Evolutionary conservation across 2,113 vertebrate genomes (phyloP), one percentile per base, ranked within the genome.

Genomic region (Nycticorax nycticorax): DNA sequence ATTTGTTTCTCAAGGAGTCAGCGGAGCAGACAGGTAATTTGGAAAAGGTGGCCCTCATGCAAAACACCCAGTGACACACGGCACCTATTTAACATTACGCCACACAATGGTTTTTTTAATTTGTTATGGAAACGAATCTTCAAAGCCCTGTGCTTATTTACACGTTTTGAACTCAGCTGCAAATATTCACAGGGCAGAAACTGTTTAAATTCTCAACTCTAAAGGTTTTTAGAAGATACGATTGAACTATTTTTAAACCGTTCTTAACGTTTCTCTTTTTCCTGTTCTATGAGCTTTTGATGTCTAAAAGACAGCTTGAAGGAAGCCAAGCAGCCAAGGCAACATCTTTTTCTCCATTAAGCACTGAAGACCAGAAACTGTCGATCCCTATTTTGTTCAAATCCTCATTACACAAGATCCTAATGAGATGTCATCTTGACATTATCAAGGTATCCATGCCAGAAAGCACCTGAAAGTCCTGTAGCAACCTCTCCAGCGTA

Each of bases 111-210:
- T 66, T 66, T 69, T 66, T 79, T 45, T 5, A 20, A 85, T 74
- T 80, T 88, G 82, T 85, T 74, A 95, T 88, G 92, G 90, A 96
- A 96, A 93, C 88, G 76, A 37, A 85, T 64, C 92, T 85, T 93
- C 92, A 79, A 94, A 94, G 93, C 9, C 91, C 72, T 7, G 0
- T 10, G 75, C 88, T 88, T 93, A 66, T 83, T 80, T 73, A 92
- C 85, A 83, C 52, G 11, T 59, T 56, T 73, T 57, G 52, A 93
- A 55, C 60, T 60, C 94, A 93, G 91, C 88, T 95, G 93, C 83
- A 67, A 52, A 87, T 11, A 56, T 78, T 95, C 92, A 77, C 90
- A 92, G 63, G 68, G 92, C 59, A 94, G 63, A 94, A 91, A 90
- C 71, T 3, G 16, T 41, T 81, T 27, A 0, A 93, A 57, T 59